phyloP scores from a whole-genome alignment of 2,113 vertebrate species.

The Chascanopsetta lugubris region DNA sequence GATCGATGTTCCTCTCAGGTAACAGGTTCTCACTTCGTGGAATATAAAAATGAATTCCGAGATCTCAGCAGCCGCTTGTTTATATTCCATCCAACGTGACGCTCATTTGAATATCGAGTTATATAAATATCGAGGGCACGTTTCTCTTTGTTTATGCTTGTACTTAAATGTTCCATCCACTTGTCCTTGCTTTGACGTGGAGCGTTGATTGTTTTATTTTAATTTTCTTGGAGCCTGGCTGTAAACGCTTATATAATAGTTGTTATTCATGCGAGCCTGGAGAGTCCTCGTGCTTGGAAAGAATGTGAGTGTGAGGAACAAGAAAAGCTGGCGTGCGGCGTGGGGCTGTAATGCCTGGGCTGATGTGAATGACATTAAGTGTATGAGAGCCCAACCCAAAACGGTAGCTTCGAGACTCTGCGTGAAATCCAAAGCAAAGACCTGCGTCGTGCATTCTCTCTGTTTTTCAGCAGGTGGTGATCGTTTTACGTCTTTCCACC shows the following conservation, averaged over 20 bases:
- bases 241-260: conserved; percentile 38
- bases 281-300: conserved; percentile 45
- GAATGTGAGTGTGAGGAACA: conserved; percentile 36
- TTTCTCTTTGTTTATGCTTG: neutral
- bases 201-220: conserved; percentile 1
- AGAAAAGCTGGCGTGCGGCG: conserved; percentile 44
- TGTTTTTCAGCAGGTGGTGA: conserved; percentile 36
- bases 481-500: conserved; percentile 57
- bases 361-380: conserved; percentile 51
- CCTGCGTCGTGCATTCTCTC: conserved; percentile 8
- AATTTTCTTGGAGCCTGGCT: conserved; percentile 4
- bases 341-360: conserved; percentile 23
- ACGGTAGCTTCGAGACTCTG: conserved; percentile 68
- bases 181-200: neutral
- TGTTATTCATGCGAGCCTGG: conserved; percentile 41
- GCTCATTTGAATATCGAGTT: neutral
- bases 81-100: neutral
- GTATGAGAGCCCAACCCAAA: conserved; percentile 56
- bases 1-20: neutral
- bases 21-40: neutral
- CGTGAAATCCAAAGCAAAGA: conserved; percentile 33
- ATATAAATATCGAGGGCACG: neutral
- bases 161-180: neutral
- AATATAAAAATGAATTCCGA: too few relatives aligned
- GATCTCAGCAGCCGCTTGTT: too few relatives aligned